A percentile compares a stretch with the other conserved stretches of the same genome.
phyloP scores from a whole-genome alignment of 1,140 invertebrate species.

The Formica exsecta region DNA sequence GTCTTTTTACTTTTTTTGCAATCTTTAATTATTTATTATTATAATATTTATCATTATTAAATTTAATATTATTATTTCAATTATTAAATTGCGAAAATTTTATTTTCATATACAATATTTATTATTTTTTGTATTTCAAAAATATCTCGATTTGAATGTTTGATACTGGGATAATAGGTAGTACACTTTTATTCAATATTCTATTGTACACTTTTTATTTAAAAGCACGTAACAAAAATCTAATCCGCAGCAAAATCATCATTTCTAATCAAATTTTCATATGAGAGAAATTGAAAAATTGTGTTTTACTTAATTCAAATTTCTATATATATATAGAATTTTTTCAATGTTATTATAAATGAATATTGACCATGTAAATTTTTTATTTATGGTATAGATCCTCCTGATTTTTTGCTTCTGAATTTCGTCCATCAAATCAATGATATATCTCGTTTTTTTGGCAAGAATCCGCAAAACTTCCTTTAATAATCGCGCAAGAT shows the following conservation, averaged over 20 bases:
- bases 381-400: not conserved
- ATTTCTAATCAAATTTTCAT: constrained; percentile 17
- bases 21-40: not conserved
- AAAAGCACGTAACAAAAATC: not conserved
- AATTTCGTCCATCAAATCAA: too few relatives aligned
- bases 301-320: not conserved
- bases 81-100: not conserved
- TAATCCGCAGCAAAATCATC: not conserved
- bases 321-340: not conserved
- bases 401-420: not conserved
- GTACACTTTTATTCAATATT: constrained; percentile 15
- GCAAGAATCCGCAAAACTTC: constrained; percentile 22
- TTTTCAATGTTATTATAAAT: not conserved
- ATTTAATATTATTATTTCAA: too few relatives aligned
- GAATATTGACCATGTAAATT: too few relatives aligned
- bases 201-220: not conserved
- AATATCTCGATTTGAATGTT: too few relatives aligned
- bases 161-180: not conserved
- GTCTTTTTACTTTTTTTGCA: not conserved
- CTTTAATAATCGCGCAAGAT: constrained; percentile 3
- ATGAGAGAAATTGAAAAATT: not conserved
- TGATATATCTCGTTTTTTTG: not conserved
- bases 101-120: not conserved
- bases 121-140: too few relatives aligned
- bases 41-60: too few relatives aligned